Percentiles rank a stretch among this genome's conserved stretches.
phyloP scores from a whole-genome alignment of 2,888 invertebrate genomes.

The Apamea monoglypha region DNA sequence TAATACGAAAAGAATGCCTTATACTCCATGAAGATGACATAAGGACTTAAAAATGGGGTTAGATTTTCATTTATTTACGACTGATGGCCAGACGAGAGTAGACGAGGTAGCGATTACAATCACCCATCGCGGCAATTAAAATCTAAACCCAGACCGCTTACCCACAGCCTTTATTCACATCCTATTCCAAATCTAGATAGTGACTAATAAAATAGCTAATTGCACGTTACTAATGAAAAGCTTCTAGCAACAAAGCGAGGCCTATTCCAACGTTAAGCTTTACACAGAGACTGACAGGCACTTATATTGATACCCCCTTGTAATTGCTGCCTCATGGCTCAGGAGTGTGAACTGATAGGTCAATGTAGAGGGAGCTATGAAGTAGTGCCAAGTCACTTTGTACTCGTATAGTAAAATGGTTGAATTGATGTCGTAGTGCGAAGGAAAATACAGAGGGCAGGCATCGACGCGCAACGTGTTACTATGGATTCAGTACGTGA shows the following conservation, averaged over 20 bases:
- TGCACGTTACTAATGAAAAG: conserved; percentile 48
- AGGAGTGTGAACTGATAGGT: conserved; percentile 59
- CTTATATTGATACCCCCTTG: conserved; percentile 61
- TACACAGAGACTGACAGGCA: conserved; percentile 59
- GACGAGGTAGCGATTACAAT: not conserved
- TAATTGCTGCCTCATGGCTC: conserved; percentile 63
- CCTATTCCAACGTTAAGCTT: conserved; percentile 28
- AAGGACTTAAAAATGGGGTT: not conserved
- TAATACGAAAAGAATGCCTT: no score
- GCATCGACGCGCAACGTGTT: not conserved
- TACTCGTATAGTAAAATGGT: conserved; percentile 15
- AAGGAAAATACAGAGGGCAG: not conserved
- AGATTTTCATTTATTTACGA: no score
- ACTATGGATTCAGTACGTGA: no score
- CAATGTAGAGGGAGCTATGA: conserved; percentile 46
- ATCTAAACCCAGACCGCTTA: conserved; percentile 2
- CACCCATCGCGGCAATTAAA: not conserved
- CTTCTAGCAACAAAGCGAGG: conserved; percentile 38
- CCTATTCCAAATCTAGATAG: conserved; percentile 48
- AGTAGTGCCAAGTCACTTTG: conserved; percentile 50
- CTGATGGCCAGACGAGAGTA: no score
- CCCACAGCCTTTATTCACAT: conserved; percentile 4
- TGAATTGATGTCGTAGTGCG: conserved; percentile 18
- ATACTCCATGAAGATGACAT: not conserved
- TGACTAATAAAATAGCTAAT: conserved; percentile 43